Base-by-base conservation (phyloP, 2,888 invertebrate genomes). In the Diarsia dahlii region DNA sequence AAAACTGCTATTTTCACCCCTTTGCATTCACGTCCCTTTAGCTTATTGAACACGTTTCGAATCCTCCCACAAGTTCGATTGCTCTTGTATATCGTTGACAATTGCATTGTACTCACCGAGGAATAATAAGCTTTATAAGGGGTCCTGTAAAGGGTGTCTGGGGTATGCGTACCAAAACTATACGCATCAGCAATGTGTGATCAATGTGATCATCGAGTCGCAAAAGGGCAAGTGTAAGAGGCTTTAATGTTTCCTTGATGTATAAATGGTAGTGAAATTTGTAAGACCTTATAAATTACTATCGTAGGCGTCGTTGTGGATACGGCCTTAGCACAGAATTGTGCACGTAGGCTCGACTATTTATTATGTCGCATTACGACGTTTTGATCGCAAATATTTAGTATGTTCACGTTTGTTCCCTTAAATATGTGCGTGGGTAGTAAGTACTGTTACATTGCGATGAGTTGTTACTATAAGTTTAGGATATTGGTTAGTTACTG, bases 21-120 rank as follows among this genome's bases (percentile, higher is more conserved):
- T 67, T 23, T 65, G 68, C 46, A 60, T 48, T 63, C n/a, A 45
- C 46, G 34, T 18, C 72, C 74, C 63, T 75, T 71, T n/a, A 58
- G 73, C 75, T 63, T 77, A 66, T 82, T 72, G 75, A 87, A 68
- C 80, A 84, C 80, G 82, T 81, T 74, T 66, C 13, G 28, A 45
- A 39, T 65, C 23, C 62, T 64, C 45, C 18, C 46, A 63, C 12
- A 15, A 23, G 46, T 56, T 63, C 50, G 39, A 64, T 76, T 34
- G 67, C 23, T n/a, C 52, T 54, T 71, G 63, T 12, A 48, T 52
- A 50, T 23, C 58, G 1, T 54, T 56, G n/a, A 70, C 62, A 52
- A 70, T 81, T 45, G 45, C 60, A 15, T 34, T 60, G 4, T 48
- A 39, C 50, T 28, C 68, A 12, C 45, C 13, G 9, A 58, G 39